Base-by-base conservation (phyloP, 2,888 invertebrate genomes). In the Cylloceria caligata region DNA sequence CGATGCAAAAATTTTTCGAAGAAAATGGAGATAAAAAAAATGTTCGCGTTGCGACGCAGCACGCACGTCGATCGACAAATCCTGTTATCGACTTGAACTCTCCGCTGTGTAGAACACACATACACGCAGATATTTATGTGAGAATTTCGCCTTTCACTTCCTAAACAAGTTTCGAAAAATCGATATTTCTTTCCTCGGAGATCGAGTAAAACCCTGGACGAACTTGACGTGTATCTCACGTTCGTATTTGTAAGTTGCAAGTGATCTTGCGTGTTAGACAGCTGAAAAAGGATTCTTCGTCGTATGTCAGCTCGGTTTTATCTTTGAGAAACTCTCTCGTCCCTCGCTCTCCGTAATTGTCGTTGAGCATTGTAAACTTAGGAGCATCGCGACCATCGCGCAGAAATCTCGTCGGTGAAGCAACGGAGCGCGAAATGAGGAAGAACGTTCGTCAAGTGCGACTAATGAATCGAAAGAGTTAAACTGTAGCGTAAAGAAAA, bases 231-330 rank as follows among this genome's bases (percentile, higher is more conserved):
- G n/a, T 30, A 30, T 30, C 30, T 30, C 49, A 7, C 19, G 11
- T 7, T 7, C 49, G 49, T 49, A 21, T 3, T 21, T 11, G 49
- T 19, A 34, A 16, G 2, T 74, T 64, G 64, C 39, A 49, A 73
- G 49, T 39, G 62, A 74, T 74, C 49, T 74, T 42, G 52, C 65
- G 52, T 42, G 64, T 74, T 36, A 5, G 27, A 27, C n/a, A 42
- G 16, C 19, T n/a, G n/a, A n/a, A n/a, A n/a, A n/a, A n/a, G n/a
- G n/a, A n/a, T n/a, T n/a, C n/a, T n/a, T n/a, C n/a, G n/a, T n/a
- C n/a, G n/a, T n/a, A n/a, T n/a, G n/a, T n/a, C n/a, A n/a, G n/a
- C n/a, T 57, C 30, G 34, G 6, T 57, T 57, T 6, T 57, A 7
- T 34, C 34, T 57, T 57, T n/a, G n/a, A 57, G 6, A n/a, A 57